phyloP scores from a whole-genome alignment of 2,797 vertebrate genomes.

The Phyllotis vaccarum region DNA sequence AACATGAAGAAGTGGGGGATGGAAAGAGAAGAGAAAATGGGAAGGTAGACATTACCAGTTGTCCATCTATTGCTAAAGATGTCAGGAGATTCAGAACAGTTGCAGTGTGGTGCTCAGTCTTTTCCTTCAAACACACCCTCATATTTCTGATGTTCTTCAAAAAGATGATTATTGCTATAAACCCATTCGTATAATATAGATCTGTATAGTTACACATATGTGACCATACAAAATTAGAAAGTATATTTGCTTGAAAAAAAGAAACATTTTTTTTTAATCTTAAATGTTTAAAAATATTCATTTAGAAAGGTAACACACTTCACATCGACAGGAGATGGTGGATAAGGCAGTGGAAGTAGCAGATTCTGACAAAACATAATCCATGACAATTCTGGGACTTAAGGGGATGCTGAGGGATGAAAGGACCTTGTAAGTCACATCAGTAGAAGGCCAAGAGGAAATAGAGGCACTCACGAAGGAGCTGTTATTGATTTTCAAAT shows the following conservation, averaged over 20 bases:
- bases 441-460: conserved; percentile 31
- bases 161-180: background rate
- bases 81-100: background rate
- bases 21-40: background rate
- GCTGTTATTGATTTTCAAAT: conserved; percentile 67
- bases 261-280: background rate
- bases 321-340: rapidly evolving
- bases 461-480: conserved; percentile 1
- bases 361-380: background rate
- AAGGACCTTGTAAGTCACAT: conserved; percentile 27
- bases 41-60: background rate
- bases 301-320: background rate
- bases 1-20: background rate
- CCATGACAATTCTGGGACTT: background rate
- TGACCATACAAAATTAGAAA: background rate
- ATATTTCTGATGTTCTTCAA: conserved; percentile 18
- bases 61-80: background rate
- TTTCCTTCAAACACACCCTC: background rate
- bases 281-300: conserved; percentile 38
- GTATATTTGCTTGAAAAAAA: background rate
- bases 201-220: background rate
- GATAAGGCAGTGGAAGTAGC: background rate
- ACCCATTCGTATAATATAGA: background rate
- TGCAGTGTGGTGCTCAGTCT: background rate
- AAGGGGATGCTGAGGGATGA: background rate